Percentiles rank a stretch among this genome's conserved stretches.
Evolutionary conservation across 1,140 invertebrate genomes (phyloP).

Genomic region (Oreohelix idahoensis): DNA sequence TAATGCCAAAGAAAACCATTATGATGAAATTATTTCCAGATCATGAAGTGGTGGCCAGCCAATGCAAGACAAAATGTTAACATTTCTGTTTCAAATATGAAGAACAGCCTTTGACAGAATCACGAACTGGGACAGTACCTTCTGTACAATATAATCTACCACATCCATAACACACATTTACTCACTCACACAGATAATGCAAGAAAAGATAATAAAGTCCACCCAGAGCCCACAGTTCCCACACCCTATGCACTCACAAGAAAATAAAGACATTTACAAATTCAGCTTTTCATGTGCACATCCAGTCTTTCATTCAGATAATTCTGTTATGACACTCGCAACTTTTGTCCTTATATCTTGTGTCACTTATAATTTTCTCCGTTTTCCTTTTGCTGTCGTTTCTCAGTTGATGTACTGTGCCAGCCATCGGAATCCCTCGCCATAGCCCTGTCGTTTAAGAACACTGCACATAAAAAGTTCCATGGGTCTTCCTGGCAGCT

Average conservation of each 20-base stretch:
- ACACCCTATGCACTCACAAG: background rate
- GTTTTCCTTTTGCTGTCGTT: background rate
- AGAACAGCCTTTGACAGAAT: background rate
- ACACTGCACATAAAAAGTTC: conserved; percentile 99
- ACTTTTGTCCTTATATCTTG: background rate
- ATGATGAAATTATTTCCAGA: background rate
- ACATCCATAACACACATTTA: background rate
- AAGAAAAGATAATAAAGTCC: background rate
- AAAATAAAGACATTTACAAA: conserved; percentile 1
- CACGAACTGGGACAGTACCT: background rate
- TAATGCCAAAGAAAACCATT: background rate
- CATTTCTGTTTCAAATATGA: background rate
- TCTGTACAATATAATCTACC: background rate
- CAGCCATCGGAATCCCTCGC: conserved; percentile 99
- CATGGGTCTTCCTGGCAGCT: conserved; percentile 93
- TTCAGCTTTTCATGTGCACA: background rate
- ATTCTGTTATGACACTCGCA: background rate
- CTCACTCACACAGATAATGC: background rate
- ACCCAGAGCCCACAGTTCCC: background rate
- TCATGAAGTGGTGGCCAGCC: background rate
- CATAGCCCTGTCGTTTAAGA: conserved; percentile 98
- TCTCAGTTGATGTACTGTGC: conserved; percentile 76
- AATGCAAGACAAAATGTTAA: background rate
- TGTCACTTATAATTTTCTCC: background rate
- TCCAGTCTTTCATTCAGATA: background rate